Percentiles rank a stretch among this genome's conserved stretches.
These are phyloP conservation scores for Phrynocephalus forsythii DNA, from an alignment of 2,797 vertebrate species.

Conservation along the genomic window DNA sequence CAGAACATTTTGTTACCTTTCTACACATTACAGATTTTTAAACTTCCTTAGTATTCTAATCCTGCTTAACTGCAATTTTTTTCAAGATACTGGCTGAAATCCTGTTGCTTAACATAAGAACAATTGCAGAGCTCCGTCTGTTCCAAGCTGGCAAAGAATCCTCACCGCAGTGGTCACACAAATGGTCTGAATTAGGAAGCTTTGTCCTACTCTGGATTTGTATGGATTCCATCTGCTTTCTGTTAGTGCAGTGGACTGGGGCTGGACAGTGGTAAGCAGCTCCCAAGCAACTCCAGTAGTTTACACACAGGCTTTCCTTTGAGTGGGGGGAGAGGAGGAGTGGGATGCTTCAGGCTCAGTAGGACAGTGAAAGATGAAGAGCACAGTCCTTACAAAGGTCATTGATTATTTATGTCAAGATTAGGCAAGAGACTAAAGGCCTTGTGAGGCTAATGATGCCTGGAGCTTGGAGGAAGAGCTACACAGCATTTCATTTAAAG, in stretches of 20 bases:
- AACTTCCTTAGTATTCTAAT: background rate
- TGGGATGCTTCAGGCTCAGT: background rate
- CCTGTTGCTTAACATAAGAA: too few relatives aligned
- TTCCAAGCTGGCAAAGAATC: too few relatives aligned
- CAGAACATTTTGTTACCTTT: background rate
- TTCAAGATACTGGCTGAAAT: background rate
- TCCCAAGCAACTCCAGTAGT: background rate
- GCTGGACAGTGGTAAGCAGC: background rate
- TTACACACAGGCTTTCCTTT: background rate
- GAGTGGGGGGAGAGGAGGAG: background rate
- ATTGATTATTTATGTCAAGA: background rate
- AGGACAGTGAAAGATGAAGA: too few relatives aligned
- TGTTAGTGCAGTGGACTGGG: too few relatives aligned
- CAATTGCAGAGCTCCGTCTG: too few relatives aligned
- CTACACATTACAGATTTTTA: background rate
- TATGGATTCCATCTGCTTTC: too few relatives aligned
- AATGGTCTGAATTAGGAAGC: too few relatives aligned
- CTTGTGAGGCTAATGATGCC: background rate
- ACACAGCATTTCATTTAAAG: background rate
- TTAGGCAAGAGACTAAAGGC: background rate
- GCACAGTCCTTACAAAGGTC: background rate
- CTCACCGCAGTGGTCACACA: too few relatives aligned
- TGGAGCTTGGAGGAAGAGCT: background rate
- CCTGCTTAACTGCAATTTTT: background rate
- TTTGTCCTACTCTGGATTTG: too few relatives aligned